Base-by-base conservation (phyloP, 1,140 invertebrate genomes). In the Drosophila tsacasi region DNA sequence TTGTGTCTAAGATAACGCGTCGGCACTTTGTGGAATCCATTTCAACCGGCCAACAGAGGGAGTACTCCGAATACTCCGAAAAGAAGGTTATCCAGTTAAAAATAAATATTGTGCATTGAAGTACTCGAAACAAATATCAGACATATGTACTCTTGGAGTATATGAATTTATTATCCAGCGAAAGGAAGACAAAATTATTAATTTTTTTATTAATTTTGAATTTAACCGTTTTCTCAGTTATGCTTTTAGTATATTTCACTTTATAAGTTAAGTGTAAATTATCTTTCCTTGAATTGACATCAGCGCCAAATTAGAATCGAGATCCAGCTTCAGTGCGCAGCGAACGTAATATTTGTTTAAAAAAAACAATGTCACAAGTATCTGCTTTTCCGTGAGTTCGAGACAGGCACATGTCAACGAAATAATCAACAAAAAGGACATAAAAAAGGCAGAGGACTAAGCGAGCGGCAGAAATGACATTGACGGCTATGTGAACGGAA, bases 401-500 rank as follows among this genome's bases (percentile, higher is more conserved):
- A 61, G 69, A 61, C 54, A 52, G 54, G 49, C 57, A 68, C 85
- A 90, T 76, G 85, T 90, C 85, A 89, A 90, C 85, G 79, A 90
- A 89, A 89, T 89, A 90, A 89, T 89, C 85, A 89, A 85, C 81
- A 85, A 84, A 55, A 84, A 66, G 71, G 81, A 69, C 78, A 81
- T 71, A 79, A 61, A 73, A 81, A 71, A 84, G 47, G 40, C 61
- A 32, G 42, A 49, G 71, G 63, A 54, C 46, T 74, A 81, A 87
- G 77, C 80, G 78, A 81, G 84, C 77, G 74, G 69, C 81, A 84
- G 81, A 89, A 89, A 89, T 89, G 81, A 89, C 85, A 89, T 90
- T 90, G 85, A 90, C 75, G 81, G 60, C 47, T 84, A 89, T 89
- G 85, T 89, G 85, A 81, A 90, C 85, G 68, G 85, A 89, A 87